Evolutionary conservation across 2,113 vertebrate species (phyloP), one percentile per base, ranked within the genome.

Genomic region (Neogobius melanostomus): DNA sequence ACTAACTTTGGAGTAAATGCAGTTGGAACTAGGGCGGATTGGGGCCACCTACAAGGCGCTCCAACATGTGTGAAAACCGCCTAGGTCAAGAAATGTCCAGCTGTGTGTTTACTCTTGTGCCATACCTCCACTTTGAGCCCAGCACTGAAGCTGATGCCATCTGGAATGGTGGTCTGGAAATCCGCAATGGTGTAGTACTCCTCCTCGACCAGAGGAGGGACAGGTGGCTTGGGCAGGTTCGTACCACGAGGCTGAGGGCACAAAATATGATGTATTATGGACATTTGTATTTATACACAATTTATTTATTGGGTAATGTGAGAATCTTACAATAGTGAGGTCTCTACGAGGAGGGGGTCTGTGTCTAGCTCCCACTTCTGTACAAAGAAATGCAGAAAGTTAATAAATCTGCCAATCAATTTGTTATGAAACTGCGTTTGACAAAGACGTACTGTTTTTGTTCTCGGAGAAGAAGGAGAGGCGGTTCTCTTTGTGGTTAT

Each of bases 161-260:
- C 98, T 0, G 96, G 97, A 72, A 99, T 99, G 71, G 93, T 99
- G 36, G 98, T 99, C 91, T 99, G 98, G 91, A 99, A 99, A 74
- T 99, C 96, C 4, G 98, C 96, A 0, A 99, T 99, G 75, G 98
- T 99, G 82, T 99, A 99, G 83, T 95, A 98, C 64, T 99, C 98
- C 74, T 99, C 97, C 79, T 99, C 97, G 50, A 99, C 98, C 74
- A 96, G 95, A 6, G 98, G 98, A 3, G 98, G 95, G 52, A 94
- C 79, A 0, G 98, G 98, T 0, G 98, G 98, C 83, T 98, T 98
- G 0, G 98, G 98, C 56, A 99, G 90, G 83, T 98, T 95, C 76
- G 94, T 53, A 51, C 98, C 96, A 66, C 98, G 94, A 53, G 97
- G 97, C 98, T 99, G 75, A 11, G 10, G 12, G 17, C 8, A 43